Conservation (phyloP, 2,113 vertebrate genomes). For the Xiphophorus hellerii region DNA sequence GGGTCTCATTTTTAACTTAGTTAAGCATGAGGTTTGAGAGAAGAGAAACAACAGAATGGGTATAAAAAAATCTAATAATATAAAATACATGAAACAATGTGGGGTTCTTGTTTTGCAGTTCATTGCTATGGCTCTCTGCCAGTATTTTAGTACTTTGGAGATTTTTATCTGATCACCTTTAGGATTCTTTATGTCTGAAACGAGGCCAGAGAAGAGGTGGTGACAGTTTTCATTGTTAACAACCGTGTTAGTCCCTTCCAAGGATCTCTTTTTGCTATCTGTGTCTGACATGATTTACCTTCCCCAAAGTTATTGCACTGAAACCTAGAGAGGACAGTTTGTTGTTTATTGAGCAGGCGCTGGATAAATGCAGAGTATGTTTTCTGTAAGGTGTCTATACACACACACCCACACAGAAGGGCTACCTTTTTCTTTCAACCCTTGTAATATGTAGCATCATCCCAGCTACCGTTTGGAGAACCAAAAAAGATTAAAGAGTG, state of each 20-base stretch:
- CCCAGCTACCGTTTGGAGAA: not conserved
- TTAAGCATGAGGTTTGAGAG: not conserved
- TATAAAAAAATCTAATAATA: conserved; percentile 1
- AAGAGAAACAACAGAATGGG: not conserved
- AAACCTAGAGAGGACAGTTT: not conserved
- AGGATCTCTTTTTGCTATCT: not conserved
- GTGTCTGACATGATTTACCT: conserved; percentile 2
- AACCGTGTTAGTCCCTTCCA: not conserved
- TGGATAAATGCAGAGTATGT: not conserved
- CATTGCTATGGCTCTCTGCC: not conserved
- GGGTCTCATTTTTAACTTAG: conserved; percentile 7
- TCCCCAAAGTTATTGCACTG: not conserved
- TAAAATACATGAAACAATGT: not conserved
- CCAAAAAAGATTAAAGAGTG: not conserved
- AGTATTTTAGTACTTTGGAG: not conserved
- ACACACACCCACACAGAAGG: not conserved
- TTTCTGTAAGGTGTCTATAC: not conserved
- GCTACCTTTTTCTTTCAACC: not conserved
- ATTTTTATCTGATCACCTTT: not conserved
- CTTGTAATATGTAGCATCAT: not conserved
- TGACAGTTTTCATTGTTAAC: not conserved
- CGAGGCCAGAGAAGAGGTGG: not conserved
- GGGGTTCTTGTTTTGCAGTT: not conserved
- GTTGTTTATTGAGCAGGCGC: not conserved
- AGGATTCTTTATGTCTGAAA: not conserved